A percentile compares a stretch with the other conserved stretches of the same genome.
Evolutionary conservation across 2,113 vertebrate species (phyloP).

Genomic region (Tretioscincus oriximinensis): DNA sequence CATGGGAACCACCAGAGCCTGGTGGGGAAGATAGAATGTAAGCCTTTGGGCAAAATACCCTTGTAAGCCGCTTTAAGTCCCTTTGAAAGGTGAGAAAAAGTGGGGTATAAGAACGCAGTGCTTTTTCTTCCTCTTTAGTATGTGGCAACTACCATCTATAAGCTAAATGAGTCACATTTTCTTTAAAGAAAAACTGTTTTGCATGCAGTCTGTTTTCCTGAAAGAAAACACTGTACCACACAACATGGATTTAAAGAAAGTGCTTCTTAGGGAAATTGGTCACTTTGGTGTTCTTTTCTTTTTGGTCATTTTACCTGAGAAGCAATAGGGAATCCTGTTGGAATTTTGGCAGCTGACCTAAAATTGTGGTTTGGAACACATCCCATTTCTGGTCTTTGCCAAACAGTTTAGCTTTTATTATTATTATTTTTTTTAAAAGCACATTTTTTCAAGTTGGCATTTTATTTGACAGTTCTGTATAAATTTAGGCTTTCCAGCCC

Average conservation of each 20-base stretch:
- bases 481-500: conserved; percentile 41
- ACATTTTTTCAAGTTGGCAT: conserved; percentile 64
- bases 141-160: no score
- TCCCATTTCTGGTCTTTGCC: conserved; percentile 61
- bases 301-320: conserved; percentile 29
- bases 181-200: no score
- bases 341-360: conserved; percentile 62
- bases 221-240: conserved; percentile 25
- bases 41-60: no score
- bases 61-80: no score
- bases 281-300: background rate
- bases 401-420: conserved; percentile 51
- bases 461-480: conserved; percentile 52
- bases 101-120: no score
- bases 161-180: no score
- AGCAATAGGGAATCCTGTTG: conserved; percentile 52
- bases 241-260: conserved; percentile 56
- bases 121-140: no score
- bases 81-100: no score
- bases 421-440: conserved; percentile 38
- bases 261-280: conserved; percentile 46
- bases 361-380: conserved; percentile 72
- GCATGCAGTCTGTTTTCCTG: background rate
- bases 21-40: no score
- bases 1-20: no score